Base-by-base conservation (phyloP, 2,797 vertebrate species). In the Sebastolobus altivelis region DNA sequence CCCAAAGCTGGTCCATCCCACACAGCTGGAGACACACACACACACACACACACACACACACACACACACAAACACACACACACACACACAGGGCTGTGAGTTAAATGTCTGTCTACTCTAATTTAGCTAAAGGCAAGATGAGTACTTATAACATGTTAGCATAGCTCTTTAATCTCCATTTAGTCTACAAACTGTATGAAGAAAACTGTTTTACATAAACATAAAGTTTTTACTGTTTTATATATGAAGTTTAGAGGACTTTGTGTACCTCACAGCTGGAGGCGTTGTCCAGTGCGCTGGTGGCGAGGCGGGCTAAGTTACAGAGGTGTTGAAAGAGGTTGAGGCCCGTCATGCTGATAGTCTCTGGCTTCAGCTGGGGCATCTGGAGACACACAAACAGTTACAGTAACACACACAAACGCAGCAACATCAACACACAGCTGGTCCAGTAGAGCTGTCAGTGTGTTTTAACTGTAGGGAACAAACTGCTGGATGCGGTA, bases 1-100 rank as follows among this genome's bases (percentile, higher is more conserved):
- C 98, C 98, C 98, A 99, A 89, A 99, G 96, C 65, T 99, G 98
- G 93, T 99, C 98, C 98, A 99, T 99, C 77, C 98, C 98, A 93
- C 98, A 99, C 79, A 99, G 86, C 98, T 99, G 93, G 13, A 71
- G 0, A 56, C 33, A 71, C 3, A 78, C 8, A 81, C 22, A 79
- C 25, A 85, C 29, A 77, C 14, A 87, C 52, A 66, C 7, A 72
- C 16, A 66, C 46, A 66, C 12, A 70, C 29, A 67, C 52, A 66
- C 10, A 72, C 10, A 72, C 16, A 66, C 46, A 66, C 12, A 70
- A n/a, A n/a, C n/a, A n/a, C n/a, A n/a, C n/a, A n/a, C 52, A 66
- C 10, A 72, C 16, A 66, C 46, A 66, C 12, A 70, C 29, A 67
- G 16, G 8, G 7, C 9, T 25, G 18, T 18, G 29, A 49, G 31